A percentile compares a stretch with the other conserved stretches of the same genome.
Evolutionary conservation across 2,888 invertebrate species (phyloP).

Genomic region (Steromphala cineraria): DNA sequence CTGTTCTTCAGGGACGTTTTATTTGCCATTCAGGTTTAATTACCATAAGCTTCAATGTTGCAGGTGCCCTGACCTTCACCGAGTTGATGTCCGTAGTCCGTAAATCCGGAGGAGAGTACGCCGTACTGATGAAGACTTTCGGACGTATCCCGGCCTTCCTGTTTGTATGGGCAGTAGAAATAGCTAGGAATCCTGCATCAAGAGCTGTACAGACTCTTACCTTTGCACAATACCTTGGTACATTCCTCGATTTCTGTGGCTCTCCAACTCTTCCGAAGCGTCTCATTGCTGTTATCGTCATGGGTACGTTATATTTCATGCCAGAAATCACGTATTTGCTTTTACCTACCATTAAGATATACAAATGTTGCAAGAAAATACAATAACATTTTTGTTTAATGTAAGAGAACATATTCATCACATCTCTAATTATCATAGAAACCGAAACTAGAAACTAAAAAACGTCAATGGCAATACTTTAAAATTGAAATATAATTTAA

Average conservation of each 20-base stretch:
- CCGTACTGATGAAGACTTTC: background rate
- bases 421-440: too few species aligned
- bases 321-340: too few species aligned
- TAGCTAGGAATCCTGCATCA: background rate
- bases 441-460: too few species aligned
- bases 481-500: too few species aligned
- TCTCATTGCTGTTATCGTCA: background rate
- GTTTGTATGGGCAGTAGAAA: background rate
- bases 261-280: background rate
- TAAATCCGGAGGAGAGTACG: background rate
- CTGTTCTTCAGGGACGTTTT: too few species aligned
- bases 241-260: background rate
- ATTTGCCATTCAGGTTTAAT: too few species aligned
- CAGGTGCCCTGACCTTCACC: background rate
- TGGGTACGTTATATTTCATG: background rate
- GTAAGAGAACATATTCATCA: too few species aligned
- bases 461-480: too few species aligned
- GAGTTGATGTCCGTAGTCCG: background rate
- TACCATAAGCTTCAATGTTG: background rate
- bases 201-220: background rate
- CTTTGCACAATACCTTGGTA: background rate
- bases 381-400: too few species aligned
- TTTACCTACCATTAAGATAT: too few species aligned
- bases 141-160: background rate
- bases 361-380: too few species aligned